Percentiles rank a stretch among this genome's conserved stretches.
phyloP scores from a whole-genome alignment of 1,140 invertebrate genomes.

The Drosophila tani region DNA sequence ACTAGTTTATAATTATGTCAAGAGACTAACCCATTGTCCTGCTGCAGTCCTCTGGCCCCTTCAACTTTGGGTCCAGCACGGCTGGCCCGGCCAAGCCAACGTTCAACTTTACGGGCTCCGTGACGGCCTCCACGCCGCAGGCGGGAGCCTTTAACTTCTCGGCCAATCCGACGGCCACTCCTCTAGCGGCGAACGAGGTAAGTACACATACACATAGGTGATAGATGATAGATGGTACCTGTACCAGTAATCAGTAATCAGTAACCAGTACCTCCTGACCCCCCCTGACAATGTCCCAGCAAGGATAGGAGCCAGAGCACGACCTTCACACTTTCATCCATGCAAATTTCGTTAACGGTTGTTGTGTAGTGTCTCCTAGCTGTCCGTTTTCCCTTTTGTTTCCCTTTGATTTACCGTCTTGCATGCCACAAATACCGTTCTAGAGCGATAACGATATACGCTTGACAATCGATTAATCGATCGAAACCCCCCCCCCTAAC shows the following conservation, averaged over 20 bases:
- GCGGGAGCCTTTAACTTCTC: constrained; percentile 59
- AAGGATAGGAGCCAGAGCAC: constrained; percentile 18
- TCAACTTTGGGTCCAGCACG: constrained; percentile 52
- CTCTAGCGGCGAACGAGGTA: constrained; percentile 32
- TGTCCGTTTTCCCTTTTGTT: constrained; percentile 19
- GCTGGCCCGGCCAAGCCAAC: constrained; percentile 37
- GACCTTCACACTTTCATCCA: constrained; percentile 27
- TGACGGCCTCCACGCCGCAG: constrained; percentile 31
- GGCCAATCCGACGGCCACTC: constrained; percentile 21
- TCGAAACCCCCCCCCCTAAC: constrained; percentile 15
- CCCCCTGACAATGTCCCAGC: background rate
- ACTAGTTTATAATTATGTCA: too few relatives aligned
- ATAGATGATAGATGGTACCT: too few relatives aligned
- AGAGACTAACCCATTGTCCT: background rate
- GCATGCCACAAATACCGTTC: constrained; percentile 39
- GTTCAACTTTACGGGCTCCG: constrained; percentile 63
- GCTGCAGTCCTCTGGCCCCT: constrained; percentile 24
- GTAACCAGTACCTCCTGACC: background rate
- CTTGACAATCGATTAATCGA: constrained; percentile 3
- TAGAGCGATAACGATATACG: constrained; percentile 3
- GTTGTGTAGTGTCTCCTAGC: constrained; percentile 49
- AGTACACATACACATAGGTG: constrained; percentile 37
- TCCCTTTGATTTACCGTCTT: constrained; percentile 22
- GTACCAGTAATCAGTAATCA: background rate
- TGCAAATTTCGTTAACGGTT: constrained; percentile 38